Conservation (phyloP, 2,888 invertebrate species). For the Cataglyphis altisquamis region DNA sequence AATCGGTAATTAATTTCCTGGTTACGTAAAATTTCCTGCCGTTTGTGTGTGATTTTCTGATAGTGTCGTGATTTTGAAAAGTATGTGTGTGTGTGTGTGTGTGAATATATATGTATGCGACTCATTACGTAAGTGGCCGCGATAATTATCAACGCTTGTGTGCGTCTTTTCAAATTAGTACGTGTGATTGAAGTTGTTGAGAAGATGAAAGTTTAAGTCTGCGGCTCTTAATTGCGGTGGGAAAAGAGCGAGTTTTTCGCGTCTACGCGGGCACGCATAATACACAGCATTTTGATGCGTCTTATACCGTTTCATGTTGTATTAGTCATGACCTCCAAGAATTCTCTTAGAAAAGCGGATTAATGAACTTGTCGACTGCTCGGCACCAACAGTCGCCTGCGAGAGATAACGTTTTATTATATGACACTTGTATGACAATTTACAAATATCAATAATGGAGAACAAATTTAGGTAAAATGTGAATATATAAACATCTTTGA, state of each 20-base stretch:
- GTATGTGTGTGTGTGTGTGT: not conserved
- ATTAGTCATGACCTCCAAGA: constrained; percentile 73
- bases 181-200: constrained; percentile 4
- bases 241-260: constrained; percentile 45
- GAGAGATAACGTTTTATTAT: constrained; percentile 5
- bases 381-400: constrained; percentile 41
- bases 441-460: not conserved
- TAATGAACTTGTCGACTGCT: constrained; percentile 66
- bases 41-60: not conserved
- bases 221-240: constrained; percentile 43
- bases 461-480: not conserved
- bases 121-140: not conserved
- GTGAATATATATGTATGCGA: not conserved
- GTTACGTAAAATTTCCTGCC: constrained; percentile 17
- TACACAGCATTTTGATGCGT: constrained; percentile 63
- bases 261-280: constrained; percentile 36
- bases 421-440: too few species aligned
- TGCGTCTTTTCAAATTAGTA: constrained; percentile 1
- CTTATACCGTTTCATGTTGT: constrained; percentile 65
- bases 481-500: not conserved
- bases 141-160: not conserved
- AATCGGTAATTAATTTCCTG: constrained; percentile 15
- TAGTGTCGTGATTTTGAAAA: constrained; percentile 11
- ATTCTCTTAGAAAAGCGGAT: constrained; percentile 69
- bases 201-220: constrained; percentile 16